phyloP scores from a whole-genome alignment of 1,140 invertebrate genomes.

The Chymomyza costata region DNA sequence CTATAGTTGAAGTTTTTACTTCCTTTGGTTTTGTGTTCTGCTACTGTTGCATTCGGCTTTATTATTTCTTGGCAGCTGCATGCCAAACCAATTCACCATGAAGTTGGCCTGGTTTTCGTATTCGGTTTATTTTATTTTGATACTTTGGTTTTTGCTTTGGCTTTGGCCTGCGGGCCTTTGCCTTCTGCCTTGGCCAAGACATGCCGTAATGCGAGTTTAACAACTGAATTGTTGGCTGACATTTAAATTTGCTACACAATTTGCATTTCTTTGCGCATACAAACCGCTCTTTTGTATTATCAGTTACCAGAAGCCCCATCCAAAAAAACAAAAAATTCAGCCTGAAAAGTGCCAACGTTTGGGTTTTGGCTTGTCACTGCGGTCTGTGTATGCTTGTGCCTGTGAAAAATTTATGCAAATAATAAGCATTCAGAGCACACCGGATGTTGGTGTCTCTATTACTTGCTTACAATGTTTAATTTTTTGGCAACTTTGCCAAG shows the following conservation, averaged over 20 bases:
- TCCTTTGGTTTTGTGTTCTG: conserved; percentile 3
- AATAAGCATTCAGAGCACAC: conserved; percentile 52
- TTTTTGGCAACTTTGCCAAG: conserved; percentile 30
- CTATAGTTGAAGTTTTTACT: too few relatives aligned
- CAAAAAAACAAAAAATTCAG: neutral
- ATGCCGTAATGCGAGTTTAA: conserved; percentile 57
- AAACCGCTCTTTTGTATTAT: conserved; percentile 5
- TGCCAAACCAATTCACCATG: conserved; percentile 1
- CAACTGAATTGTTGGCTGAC: conserved; percentile 65
- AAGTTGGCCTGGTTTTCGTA: too few relatives aligned
- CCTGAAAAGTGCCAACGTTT: neutral
- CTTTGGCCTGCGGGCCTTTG: too few relatives aligned
- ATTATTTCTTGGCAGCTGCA: too few relatives aligned
- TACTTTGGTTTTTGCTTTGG: too few relatives aligned
- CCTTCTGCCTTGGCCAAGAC: neutral
- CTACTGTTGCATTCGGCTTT: conserved; percentile 9
- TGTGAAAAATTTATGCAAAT: conserved; percentile 58
- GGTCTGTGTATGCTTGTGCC: conserved; percentile 4
- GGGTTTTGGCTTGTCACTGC: neutral
- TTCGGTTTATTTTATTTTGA: too few relatives aligned
- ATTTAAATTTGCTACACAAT: conserved; percentile 67
- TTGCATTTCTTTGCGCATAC: conserved; percentile 69
- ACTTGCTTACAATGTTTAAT: conserved; percentile 56
- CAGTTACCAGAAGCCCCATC: neutral
- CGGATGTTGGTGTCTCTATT: conserved; percentile 56